phyloP scores from a whole-genome alignment of 2,888 invertebrate species.

The Phyllotreta cruciferae region DNA sequence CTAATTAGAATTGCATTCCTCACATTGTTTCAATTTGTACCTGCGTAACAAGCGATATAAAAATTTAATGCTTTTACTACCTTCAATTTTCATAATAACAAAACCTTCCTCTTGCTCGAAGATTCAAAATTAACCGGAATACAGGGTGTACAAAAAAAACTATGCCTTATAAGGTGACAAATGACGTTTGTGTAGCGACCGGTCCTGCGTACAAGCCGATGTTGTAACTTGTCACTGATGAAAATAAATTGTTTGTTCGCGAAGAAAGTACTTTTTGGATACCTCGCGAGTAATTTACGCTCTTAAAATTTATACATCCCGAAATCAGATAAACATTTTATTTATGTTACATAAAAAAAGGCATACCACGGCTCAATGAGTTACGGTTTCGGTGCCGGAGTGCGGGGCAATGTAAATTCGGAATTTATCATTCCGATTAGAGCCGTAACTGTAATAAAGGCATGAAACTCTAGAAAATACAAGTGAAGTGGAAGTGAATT shows the following conservation, averaged over 20 bases:
- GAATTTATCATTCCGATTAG: not conserved
- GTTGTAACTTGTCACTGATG: constrained; percentile 38
- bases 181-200: not conserved
- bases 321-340: constrained; percentile 32
- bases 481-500: no score
- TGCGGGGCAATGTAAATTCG: not conserved
- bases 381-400: constrained; percentile 11
- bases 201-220: constrained; percentile 25
- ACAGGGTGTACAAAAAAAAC: no score
- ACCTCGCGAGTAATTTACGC: constrained; percentile 31
- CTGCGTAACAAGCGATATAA: no score
- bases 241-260: constrained; percentile 34
- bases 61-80: no score
- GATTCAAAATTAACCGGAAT: no score
- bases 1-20: no score
- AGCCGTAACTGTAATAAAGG: no score
- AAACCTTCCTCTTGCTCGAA: no score
- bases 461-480: no score
- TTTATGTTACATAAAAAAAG: constrained; percentile 20
- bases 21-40: no score
- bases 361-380: constrained; percentile 3
- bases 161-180: not conserved
- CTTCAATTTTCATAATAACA: no score
- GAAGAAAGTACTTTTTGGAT: constrained; percentile 33
- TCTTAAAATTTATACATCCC: constrained; percentile 33